Evolutionary conservation across 2,797 vertebrate genomes (phyloP), one percentile per base, ranked within the genome.

Genomic region (Thamnophis elegans): DNA sequence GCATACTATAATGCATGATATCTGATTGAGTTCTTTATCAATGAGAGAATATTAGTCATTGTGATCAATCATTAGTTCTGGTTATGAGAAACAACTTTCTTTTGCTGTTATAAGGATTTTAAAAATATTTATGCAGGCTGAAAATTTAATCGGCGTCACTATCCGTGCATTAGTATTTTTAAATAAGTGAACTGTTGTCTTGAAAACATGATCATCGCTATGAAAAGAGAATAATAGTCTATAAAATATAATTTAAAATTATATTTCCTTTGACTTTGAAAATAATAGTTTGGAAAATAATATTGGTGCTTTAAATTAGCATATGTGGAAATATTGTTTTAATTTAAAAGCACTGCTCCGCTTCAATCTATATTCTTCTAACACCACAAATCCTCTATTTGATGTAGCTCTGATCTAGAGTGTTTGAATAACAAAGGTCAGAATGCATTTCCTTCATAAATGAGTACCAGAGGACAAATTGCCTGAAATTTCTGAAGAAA

Each of bases 121-220:
- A 97, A 92, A 95, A 94, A 95, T 96, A 96, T 94, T 96, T 97
- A 96, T 95, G 95, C 92, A 96, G 95, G 96, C 94, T 96, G 95
- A 97, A 98, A 97, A 97, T 96, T 96, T 94, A 97, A 97, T 97
- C 95, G 95, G 88, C 88, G 92, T 95, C 89, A 47, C 93, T 87
- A 96, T 95, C 94, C 91, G 59, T 94, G 93, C 93, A 96, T 97
- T 97, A 1, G 13, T 56, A 94, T 95, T 97, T 95, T 94, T 94
- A 92, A 94, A 47, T 47, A 42, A 89, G 32, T 95, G 87, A 93
- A 96, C 20, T 88, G 95, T 94, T 96, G 95, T 51, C 32, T 95
- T 91, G 94, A 92, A 93, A 95, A 92, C 68, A 0, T 42, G 92
- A 87, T 5, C 56, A 68, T 87, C 89, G 55, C 87, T 93, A 56